Base-by-base conservation (phyloP, 1,140 invertebrate genomes). In the Copidosoma floridanum region DNA sequence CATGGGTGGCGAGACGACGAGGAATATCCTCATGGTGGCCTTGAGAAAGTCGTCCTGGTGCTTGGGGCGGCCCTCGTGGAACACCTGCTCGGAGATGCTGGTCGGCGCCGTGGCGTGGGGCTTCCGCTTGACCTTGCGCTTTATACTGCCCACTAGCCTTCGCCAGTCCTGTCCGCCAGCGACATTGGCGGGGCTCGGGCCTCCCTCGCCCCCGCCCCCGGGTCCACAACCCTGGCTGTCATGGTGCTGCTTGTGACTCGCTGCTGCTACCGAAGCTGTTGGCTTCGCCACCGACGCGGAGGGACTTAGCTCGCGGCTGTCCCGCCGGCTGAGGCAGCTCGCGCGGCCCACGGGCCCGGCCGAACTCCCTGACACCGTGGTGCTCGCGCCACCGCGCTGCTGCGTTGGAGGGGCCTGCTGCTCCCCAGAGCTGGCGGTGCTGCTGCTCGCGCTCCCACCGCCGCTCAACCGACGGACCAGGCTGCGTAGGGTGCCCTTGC, bases 1-100 rank as follows among this genome's bases (percentile, higher is more conserved):
- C 66, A 83, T 83, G 16, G 85, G 85, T 26, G 85, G 85, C 48
- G 85, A 86, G 11, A 87, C 85, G 43, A 86, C 84, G 54, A 87
- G 75, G 68, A 87, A 86, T 53, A 87, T 86, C 67, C 85, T 81
- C 85, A 86, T 86, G 51, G 86, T 85, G 11, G 85, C 85, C 59
- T 84, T 84, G 18, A 87, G 75, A 67, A 85, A 84, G 63, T 84
- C 83, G 71, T 83, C 81, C 18, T 82, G 77, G 57, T 80, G 57
- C 60, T 67, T 24, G 63, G 71, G 24, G 14, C 11, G 40, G n/a
- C 26, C 50, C 16, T 54, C 41, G 8, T 47, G 41, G 6, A 54
- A 35, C 3, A 43, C 32, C 24, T 61, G 59, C 46, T 76, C 74
- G 12, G 68, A 66, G 20, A 74, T 68, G 62, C 73, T 73, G 18